Conservation (phyloP, 2,113 vertebrate genomes). For the Sphyrna mokarran region DNA sequence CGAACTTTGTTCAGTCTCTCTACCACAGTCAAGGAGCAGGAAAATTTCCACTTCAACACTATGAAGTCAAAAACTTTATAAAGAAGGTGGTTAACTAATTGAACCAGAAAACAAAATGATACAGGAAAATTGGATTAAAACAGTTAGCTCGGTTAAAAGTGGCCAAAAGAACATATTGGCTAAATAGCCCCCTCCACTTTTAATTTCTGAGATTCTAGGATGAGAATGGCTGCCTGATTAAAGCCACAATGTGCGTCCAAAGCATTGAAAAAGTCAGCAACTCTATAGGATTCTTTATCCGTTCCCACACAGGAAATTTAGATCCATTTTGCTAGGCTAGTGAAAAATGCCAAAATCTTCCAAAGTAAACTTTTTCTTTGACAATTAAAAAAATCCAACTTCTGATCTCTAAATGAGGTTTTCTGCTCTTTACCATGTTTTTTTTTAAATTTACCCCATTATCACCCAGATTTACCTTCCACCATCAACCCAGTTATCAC, state of each 20-base stretch:
- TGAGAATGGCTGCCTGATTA: neutral
- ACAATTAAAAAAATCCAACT: neutral
- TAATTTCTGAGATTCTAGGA: neutral
- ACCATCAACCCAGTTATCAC: too few species aligned
- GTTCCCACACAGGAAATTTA: neutral
- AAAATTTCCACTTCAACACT: too few species aligned
- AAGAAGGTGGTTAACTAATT: neutral
- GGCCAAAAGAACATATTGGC: neutral
- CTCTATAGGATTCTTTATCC: neutral
- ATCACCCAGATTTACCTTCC: too few species aligned
- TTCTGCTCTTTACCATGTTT: too few species aligned
- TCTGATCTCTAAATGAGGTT: too few species aligned
- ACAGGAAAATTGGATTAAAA: neutral
- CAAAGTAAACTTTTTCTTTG: neutral
- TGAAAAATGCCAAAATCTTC: neutral
- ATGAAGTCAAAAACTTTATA: neutral
- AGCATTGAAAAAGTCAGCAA: neutral
- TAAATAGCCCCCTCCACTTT: neutral
- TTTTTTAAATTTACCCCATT: too few species aligned
- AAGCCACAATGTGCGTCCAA: neutral
- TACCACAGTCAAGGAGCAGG: too few species aligned
- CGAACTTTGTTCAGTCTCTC: too few species aligned
- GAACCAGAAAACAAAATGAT: neutral
- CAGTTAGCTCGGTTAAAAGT: neutral
- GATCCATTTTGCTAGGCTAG: neutral